Base-by-base conservation (phyloP, 1,140 invertebrate genomes). In the Idris sp. region DNA sequence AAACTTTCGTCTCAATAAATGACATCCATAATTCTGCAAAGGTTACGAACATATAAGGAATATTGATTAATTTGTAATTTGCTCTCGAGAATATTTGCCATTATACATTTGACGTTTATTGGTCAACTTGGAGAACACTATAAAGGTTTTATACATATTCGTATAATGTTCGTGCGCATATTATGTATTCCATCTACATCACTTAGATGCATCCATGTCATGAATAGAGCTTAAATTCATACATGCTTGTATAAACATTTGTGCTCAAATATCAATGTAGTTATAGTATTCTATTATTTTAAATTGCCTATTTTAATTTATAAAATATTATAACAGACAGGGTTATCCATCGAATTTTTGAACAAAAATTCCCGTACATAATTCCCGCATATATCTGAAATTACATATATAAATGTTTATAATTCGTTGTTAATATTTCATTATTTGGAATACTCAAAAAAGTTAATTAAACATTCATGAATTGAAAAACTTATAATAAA, bases 61-160 rank as follows among this genome's bases (percentile, higher is more conserved):
- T 74, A 74, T 65, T 44, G 69, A 74, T 74, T 65, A 74, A 74
- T 73, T 65, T 38, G 51, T 59, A 59, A 59, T 65, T 59, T 40
- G 38, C 48, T 64, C 68, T 46, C 68, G 7, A 40, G 61, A 31
- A 61, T 44, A 65, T 74, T 74, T 61, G 61, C 61, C 61, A 74
- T 74, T 74, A 74, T 67, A 74, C 46, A 48, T 53, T 40, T 40
- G 59, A 61, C 53, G 61, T 65, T 73, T 73, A 73, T 73, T 64
- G 69, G 61, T 65, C 53, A 73, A 65, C 69, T 64, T 25, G 22
- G 13, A 9, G 26, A 48, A 13, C 22, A 30, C 18, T 59, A 31
- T 40, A 65, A 74, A 74, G 59, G 30, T 51, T 18, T 16, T 53
- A 53, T 41, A 65, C 61, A 54, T 65, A 61, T 65, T 65, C 69